These are phyloP conservation scores for Mimumesa dahlbomi DNA, from an alignment of 2,888 invertebrate genomes.

Conservation along the genomic window DNA sequence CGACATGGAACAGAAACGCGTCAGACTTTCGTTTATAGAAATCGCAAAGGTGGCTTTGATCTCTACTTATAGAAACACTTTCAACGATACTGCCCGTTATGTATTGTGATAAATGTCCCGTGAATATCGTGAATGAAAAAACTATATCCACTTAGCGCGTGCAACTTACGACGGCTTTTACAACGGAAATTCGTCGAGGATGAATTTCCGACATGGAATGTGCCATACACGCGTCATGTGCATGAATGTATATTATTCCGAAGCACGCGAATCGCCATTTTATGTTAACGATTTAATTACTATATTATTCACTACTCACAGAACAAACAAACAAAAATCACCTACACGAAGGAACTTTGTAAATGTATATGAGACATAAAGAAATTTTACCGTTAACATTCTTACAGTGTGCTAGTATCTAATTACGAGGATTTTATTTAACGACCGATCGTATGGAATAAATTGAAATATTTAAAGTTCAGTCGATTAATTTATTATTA, in stretches of 20 bases:
- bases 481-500: too few relatives aligned
- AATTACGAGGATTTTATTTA: slow-evolving; percentile 55
- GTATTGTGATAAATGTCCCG: slow-evolving; percentile 29
- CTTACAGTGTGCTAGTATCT: slow-evolving; percentile 52
- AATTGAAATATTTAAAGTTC: slow-evolving; percentile 53
- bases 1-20: too few relatives aligned
- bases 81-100: slow-evolving; percentile 22
- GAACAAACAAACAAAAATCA: neutral
- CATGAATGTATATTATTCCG: slow-evolving; percentile 4
- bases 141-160: neutral
- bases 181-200: neutral
- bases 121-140: neutral
- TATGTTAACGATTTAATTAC: slow-evolving; percentile 16
- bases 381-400: slow-evolving; percentile 32
- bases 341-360: slow-evolving; percentile 3
- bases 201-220: slow-evolving; percentile 7
- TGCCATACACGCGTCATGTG: slow-evolving; percentile 34
- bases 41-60: neutral
- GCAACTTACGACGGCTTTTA: too few relatives aligned
- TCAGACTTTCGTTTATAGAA: too few relatives aligned
- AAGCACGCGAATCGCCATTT: slow-evolving; percentile 15
- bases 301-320: slow-evolving; percentile 6
- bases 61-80: neutral
- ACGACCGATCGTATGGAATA: slow-evolving; percentile 58
- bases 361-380: slow-evolving; percentile 19